Evolutionary conservation across 2,888 invertebrate genomes (phyloP), one percentile per base, ranked within the genome.

Genomic region (Bedellia somnulentella): DNA sequence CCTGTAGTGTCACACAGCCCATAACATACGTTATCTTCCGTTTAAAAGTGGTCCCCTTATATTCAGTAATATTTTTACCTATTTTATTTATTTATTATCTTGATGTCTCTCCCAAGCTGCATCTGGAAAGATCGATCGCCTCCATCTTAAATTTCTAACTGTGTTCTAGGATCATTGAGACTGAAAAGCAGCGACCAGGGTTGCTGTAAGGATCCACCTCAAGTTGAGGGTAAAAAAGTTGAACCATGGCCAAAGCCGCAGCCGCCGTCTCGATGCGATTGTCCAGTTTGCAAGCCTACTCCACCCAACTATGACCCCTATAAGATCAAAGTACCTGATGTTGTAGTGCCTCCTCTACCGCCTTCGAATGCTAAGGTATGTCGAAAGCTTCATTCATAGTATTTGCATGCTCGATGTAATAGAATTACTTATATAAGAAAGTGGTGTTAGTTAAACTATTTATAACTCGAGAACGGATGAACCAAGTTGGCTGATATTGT

Each of bases 241-340:
- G 60, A 61, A 35, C 43, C 49, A 0, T 71, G 73, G 70, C 66
- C 73, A 1, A 62, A 57, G 35, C 3, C 36, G 3, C 38, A 45
- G 3, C 54, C 60, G 2, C 34, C 34, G 1, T 60, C 56, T 1
- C 52, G 60, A 3, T 12, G 15, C 27, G 11, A 11, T 13, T 17
- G 17, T 11, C 27, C 27, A 6, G 11, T 11, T 5, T 8, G 9
- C 0, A 66, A 64, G 37, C 68, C 71, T 0, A n/a, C n/a, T n/a
- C n/a, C n/a, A n/a, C 44, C 52, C 4, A 68, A 61, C 45, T 61
- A 64, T 34, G 73, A 73, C 37, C 73, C 70, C 0, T 73, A 73
- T 38, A 54, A 59, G 36, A 73, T 73, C 24, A 68, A 61, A 40
- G 56, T 63, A 2, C 68, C 73, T 0, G 60, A 71, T 9, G 43